Conservation (phyloP, 2,888 invertebrate species). For the Himalopsyche tibetana region DNA sequence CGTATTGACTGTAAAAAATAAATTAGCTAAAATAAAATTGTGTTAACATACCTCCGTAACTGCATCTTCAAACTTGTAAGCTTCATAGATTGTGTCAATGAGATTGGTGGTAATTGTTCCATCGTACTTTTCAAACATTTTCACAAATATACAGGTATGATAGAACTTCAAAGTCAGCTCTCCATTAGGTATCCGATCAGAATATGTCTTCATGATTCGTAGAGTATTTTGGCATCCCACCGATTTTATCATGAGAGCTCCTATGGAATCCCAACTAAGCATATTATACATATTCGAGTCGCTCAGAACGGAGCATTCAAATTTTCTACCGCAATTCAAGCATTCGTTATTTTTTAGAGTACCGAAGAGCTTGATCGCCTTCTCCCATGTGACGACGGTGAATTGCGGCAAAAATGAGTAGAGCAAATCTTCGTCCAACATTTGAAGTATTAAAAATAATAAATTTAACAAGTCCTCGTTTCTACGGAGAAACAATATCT, state of each 20-base stretch:
- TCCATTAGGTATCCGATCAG: slow-evolving; percentile 76
- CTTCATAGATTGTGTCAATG: slow-evolving; percentile 72
- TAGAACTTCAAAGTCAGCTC: slow-evolving; percentile 80
- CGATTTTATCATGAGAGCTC: slow-evolving; percentile 78
- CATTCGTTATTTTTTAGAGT: slow-evolving; percentile 78
- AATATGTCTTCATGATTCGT: slow-evolving; percentile 77
- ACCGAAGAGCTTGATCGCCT: slow-evolving; percentile 76
- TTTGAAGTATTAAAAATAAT: slow-evolving; percentile 79
- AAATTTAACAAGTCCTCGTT: slow-evolving; percentile 76
- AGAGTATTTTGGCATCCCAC: slow-evolving; percentile 79
- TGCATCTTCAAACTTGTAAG: slow-evolving; percentile 72
- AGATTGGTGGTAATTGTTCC: slow-evolving; percentile 70
- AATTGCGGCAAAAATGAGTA: slow-evolving; percentile 77
- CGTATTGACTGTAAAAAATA: too few species aligned
- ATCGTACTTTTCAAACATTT: slow-evolving; percentile 74
- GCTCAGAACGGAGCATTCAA: slow-evolving; percentile 69
- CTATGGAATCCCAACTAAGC: slow-evolving; percentile 79
- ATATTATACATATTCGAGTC: slow-evolving; percentile 70
- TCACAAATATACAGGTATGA: slow-evolving; percentile 76
- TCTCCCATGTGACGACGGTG: slow-evolving; percentile 79
- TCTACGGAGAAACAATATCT: slow-evolving; percentile 75
- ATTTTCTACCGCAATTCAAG: slow-evolving; percentile 78
- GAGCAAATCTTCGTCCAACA: slow-evolving; percentile 77
- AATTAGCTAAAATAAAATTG: background rate
- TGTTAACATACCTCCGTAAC: slow-evolving; percentile 70